Percentiles rank a stretch among this genome's conserved stretches.
Evolutionary conservation across 2,888 invertebrate species (phyloP).

Genomic region (Terebella lapidaria): DNA sequence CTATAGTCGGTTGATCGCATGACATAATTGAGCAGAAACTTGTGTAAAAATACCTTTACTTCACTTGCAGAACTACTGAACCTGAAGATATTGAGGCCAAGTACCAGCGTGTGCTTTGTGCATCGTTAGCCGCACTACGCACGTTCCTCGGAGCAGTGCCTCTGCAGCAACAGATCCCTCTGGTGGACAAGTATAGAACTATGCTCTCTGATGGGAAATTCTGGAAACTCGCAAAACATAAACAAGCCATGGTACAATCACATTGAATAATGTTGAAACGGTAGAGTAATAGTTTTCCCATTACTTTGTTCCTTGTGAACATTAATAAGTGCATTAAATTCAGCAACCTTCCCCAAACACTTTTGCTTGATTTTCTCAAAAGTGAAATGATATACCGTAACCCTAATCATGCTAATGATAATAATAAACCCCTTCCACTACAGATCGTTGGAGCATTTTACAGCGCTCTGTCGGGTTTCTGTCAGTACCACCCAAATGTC

Average conservation of each 20-base stretch:
- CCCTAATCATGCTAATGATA: too few relatives aligned
- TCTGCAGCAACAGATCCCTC: constrained; percentile 54
- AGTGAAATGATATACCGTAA: too few relatives aligned
- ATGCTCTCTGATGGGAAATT: constrained; percentile 64
- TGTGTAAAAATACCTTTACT: background rate
- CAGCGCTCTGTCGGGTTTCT: constrained; percentile 60
- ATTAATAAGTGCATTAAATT: too few relatives aligned
- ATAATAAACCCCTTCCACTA: constrained; percentile 9
- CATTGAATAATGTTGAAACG: background rate
- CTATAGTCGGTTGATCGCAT: too few relatives aligned
- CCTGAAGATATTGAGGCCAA: constrained; percentile 67
- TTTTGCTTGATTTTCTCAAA: too few relatives aligned
- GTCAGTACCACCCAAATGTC: constrained; percentile 60
- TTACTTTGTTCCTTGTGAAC: too few relatives aligned
- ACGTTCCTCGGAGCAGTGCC: constrained; percentile 62
- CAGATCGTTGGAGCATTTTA: constrained; percentile 62
- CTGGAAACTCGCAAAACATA: constrained; percentile 66
- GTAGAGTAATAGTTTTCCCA: background rate
- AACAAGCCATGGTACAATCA: constrained; percentile 27
- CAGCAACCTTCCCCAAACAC: too few relatives aligned
- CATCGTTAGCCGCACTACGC: constrained; percentile 65
- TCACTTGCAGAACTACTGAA: constrained; percentile 53
- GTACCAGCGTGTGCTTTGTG: constrained; percentile 64
- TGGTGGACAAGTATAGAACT: constrained; percentile 55
- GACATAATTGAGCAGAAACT: too few relatives aligned